These are phyloP conservation scores for Clitarchus hookeri DNA, from an alignment of 2,888 invertebrate species.

Conservation along the genomic window DNA sequence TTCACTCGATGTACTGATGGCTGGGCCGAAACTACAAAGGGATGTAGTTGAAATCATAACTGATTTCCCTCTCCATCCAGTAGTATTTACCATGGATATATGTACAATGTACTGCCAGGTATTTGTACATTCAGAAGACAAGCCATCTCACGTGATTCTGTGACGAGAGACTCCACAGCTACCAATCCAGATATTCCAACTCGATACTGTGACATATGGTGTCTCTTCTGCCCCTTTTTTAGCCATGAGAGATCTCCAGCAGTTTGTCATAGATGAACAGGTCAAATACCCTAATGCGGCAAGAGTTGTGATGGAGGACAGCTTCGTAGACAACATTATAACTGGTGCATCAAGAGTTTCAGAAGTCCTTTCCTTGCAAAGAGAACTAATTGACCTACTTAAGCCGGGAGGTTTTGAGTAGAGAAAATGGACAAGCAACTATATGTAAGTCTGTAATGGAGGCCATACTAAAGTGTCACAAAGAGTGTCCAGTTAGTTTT, in stretches of 20 bases:
- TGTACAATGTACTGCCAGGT: slow-evolving; percentile 15
- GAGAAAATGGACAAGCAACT: background rate
- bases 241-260: background rate
- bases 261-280: slow-evolving; percentile 1
- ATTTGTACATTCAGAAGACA: background rate
- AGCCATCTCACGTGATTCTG: background rate
- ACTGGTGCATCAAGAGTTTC: background rate
- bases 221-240: background rate
- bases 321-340: background rate
- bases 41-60: background rate
- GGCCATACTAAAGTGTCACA: background rate
- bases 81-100: background rate
- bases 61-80: background rate
- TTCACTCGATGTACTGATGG: background rate
- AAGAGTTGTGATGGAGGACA: background rate
- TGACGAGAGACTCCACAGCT: background rate
- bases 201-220: background rate
- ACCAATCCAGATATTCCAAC: background rate
- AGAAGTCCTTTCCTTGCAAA: background rate
- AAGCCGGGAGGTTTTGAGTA: background rate
- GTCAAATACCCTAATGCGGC: background rate
- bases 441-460: background rate
- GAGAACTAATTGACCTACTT: background rate
- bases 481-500: no score
- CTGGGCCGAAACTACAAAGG: background rate